A percentile compares a stretch with the other conserved stretches of the same genome.
Evolutionary conservation across 2,113 vertebrate species (phyloP).

Genomic region (Nyctibius bracteatus): DNA sequence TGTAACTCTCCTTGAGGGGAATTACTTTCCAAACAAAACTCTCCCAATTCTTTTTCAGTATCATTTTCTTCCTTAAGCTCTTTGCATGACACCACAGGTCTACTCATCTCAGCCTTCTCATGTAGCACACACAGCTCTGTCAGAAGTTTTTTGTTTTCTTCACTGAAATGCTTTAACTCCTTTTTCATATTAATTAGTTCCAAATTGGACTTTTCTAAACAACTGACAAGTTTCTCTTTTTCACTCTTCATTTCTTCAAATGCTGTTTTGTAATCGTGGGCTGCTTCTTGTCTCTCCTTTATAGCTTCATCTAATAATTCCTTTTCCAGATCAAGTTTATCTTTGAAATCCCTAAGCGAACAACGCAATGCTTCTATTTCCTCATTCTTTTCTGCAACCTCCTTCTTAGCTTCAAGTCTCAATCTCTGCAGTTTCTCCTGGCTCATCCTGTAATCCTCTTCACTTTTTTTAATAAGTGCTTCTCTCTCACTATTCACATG

Average conservation of each 20-base stretch:
- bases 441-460: conserved; percentile 22
- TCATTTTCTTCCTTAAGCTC: background rate
- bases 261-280: conserved; percentile 35
- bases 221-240: conserved; percentile 54
- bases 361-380: conserved; percentile 51
- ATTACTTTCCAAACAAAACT: background rate
- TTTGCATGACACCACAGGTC: background rate
- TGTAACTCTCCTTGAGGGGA: conserved; percentile 25
- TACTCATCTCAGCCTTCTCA: background rate
- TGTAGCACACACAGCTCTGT: background rate
- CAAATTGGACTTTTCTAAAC: conserved; percentile 49
- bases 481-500: conserved; percentile 39
- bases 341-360: conserved; percentile 24
- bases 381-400: conserved; percentile 58
- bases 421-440: conserved; percentile 54
- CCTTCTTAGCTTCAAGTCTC: conserved; percentile 23
- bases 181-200: conserved; percentile 53
- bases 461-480: conserved; percentile 4
- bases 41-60: background rate
- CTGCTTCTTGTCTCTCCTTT: conserved; percentile 29
- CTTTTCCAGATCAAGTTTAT: conserved; percentile 46
- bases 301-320: background rate
- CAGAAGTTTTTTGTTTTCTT: conserved; percentile 56
- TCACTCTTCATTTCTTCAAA: conserved; percentile 69
- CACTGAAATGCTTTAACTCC: conserved; percentile 36